A percentile compares a stretch with the other conserved stretches of the same genome.
Evolutionary conservation across 1,140 invertebrate species (phyloP).

Genomic region (Conus betulinus): DNA sequence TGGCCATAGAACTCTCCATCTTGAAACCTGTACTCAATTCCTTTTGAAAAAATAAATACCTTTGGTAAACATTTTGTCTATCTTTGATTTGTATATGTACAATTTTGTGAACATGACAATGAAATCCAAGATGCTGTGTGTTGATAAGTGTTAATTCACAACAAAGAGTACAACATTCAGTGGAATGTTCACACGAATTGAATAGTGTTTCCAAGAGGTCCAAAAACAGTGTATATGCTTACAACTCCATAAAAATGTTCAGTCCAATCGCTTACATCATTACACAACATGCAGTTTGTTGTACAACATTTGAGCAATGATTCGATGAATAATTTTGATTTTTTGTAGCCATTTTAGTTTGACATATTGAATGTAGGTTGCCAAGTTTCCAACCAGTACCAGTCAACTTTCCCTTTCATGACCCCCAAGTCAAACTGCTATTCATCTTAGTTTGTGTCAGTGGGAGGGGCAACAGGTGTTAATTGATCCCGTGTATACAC

Average conservation of each 20-base stretch:
- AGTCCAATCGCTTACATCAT: not conserved
- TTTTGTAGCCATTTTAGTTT: not conserved
- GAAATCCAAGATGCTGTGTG: not conserved
- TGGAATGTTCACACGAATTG: slow-evolving; percentile 3
- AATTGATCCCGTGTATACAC: not conserved
- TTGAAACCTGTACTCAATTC: not conserved
- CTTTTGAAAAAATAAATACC: slow-evolving; percentile 5
- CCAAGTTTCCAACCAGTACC: not conserved
- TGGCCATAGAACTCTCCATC: not conserved
- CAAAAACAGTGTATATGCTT: not conserved
- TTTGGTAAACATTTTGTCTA: not conserved
- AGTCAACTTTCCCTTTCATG: too few species aligned
- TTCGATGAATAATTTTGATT: not conserved
- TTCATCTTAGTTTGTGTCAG: too few species aligned
- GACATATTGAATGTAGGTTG: not conserved
- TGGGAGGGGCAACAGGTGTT: not conserved
- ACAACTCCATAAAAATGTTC: not conserved
- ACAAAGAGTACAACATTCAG: slow-evolving; percentile 5
- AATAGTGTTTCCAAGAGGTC: not conserved
- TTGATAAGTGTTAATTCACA: not conserved
- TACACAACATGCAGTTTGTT: not conserved
- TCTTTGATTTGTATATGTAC: slow-evolving; percentile 11
- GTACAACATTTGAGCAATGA: not conserved
- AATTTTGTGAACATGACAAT: not conserved
- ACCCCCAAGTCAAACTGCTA: too few species aligned